Base-by-base conservation (phyloP, 37 sponge, comb jelly and placozoan species). In the Tethya wilhelma region DNA sequence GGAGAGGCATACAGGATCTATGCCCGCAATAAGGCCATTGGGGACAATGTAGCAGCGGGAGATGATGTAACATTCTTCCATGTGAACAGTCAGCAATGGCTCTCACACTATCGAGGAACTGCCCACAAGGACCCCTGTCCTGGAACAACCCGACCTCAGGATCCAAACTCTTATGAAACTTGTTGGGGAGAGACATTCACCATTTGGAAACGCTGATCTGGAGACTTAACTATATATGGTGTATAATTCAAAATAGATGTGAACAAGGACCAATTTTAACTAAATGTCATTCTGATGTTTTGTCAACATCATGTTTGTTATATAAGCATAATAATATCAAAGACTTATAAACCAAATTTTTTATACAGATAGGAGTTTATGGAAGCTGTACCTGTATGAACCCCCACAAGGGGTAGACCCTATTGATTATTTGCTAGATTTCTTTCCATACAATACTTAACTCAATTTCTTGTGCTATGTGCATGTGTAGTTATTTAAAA, bases 341-440 rank as follows among this genome's bases (percentile, higher is more conserved):
- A n/a, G n/a, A n/a, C n/a, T n/a, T n/a, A n/a, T n/a, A n/a, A n/a
- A n/a, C n/a, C n/a, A n/a, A n/a, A n/a, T n/a, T n/a, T n/a, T n/a
- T n/a, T n/a, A n/a, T n/a, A n/a, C n/a, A n/a, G n/a, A n/a, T n/a
- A n/a, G n/a, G 97, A 96, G 60, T 93, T 67, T 44, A 60, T 96
- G 19, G 94, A 94, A n/a, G 95, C 97, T 23, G 87, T 95, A 42
- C 86, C 90, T 17, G 67, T 66, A 19, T 45, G 86, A 40, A 81
- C 76, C 23, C 31, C 58, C 14, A 33, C 71, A 9, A 87, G 89
- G 63, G 81, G 67, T 19, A 78, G 86, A 84, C 86, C 79, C 23
- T 90, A 84, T 31, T 84, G 31, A 72, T n/a, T n/a, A n/a, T n/a
- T n/a, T n/a, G n/a, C n/a, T n/a, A n/a, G n/a, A n/a, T n/a, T n/a